Conservation (phyloP, 1,140 invertebrate genomes). For the Arion vulgaris region DNA sequence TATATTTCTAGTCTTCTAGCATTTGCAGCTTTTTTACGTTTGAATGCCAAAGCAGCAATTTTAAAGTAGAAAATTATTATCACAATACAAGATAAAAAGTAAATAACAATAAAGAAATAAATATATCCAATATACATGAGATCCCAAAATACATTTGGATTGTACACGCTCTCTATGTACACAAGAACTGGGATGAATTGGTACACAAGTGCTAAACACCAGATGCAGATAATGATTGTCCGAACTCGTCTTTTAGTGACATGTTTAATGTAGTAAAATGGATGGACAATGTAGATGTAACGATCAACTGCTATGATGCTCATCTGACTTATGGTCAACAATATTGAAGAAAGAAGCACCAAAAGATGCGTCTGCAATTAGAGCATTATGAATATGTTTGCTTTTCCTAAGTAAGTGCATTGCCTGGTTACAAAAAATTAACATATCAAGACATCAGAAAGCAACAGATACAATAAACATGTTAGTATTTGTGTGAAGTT, state of each 20-base stretch:
- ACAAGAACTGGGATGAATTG: background rate
- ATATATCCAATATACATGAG: background rate
- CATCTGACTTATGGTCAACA: background rate
- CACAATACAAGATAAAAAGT: background rate
- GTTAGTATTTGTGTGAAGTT: background rate
- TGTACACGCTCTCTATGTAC: background rate
- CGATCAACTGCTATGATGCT: background rate
- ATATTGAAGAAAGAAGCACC: background rate
- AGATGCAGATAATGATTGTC: background rate
- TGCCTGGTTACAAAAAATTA: background rate
- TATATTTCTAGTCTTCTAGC: background rate
- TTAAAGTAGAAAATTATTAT: background rate
- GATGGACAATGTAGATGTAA: background rate
- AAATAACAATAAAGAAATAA: background rate
- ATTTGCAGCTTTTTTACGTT: background rate
- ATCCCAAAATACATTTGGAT: background rate
- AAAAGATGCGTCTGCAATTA: background rate
- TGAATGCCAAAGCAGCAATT: background rate
- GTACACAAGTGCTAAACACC: background rate
- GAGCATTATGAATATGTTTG: background rate
- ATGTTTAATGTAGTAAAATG: background rate
- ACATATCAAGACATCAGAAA: background rate
- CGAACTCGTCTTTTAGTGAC: background rate
- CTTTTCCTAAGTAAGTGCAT: background rate
- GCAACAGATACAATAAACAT: background rate